Evolutionary conservation across 2,113 vertebrate genomes (phyloP).

Genomic region (Mesembrinibis cayennensis): DNA sequence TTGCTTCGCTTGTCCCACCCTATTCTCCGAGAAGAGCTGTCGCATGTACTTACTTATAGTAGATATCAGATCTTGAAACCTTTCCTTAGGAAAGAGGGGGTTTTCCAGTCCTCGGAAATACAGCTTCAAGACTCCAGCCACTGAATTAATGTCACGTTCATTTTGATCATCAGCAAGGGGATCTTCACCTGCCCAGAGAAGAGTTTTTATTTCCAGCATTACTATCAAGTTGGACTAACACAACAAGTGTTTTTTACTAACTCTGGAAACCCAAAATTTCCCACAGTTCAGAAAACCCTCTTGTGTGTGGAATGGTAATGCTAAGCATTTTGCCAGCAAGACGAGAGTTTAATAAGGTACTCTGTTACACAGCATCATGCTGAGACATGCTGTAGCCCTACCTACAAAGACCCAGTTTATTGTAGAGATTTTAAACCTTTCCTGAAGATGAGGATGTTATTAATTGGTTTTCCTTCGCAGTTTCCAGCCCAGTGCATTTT

Average conservation of each 20-base stretch:
- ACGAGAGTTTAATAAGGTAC: neutral
- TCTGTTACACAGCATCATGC: neutral
- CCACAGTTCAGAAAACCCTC: neutral
- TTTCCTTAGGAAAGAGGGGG: constrained; percentile 96
- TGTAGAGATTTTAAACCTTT: neutral
- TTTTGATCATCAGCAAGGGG: constrained; percentile 93
- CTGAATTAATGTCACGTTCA: constrained; percentile 96
- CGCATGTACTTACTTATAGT: constrained; percentile 91
- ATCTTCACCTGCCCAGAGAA: constrained; percentile 86
- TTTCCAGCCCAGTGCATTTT: neutral
- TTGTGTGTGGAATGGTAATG: neutral
- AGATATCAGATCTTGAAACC: constrained; percentile 94
- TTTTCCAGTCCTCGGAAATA: constrained; percentile 98
- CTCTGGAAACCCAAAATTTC: neutral
- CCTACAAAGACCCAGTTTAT: neutral
- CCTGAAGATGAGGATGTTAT: neutral
- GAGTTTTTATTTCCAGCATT: neutral
- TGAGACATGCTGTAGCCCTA: neutral
- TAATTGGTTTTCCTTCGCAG: neutral
- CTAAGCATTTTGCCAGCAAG: neutral
- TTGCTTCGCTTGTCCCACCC: neutral
- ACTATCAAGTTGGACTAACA: neutral
- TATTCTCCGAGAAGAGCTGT: neutral
- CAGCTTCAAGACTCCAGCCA: constrained; percentile 96
- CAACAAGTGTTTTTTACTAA: neutral